Conservation (phyloP, 2,113 vertebrate species). For the Rhineura floridana region DNA sequence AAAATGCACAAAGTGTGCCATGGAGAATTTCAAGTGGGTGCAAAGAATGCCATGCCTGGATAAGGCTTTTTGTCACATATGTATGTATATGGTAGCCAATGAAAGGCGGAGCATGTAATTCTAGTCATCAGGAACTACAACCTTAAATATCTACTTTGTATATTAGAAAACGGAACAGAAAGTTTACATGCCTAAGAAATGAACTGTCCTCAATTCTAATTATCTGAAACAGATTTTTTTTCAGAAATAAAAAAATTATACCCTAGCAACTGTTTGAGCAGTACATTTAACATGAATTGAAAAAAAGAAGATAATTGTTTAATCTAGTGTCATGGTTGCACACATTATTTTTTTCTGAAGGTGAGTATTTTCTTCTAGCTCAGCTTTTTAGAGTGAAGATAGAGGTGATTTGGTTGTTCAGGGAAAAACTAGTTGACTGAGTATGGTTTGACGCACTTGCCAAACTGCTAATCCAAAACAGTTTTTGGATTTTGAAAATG, state of each 20-base stretch:
- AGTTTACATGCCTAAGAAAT: neutral
- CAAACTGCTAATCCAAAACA: conserved; percentile 16
- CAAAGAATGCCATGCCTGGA: no score
- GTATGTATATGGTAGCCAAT: neutral
- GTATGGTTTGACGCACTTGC: neutral
- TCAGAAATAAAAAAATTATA: no score
- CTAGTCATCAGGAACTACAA: neutral
- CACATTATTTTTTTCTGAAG: conserved; percentile 39
- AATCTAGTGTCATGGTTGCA: neutral
- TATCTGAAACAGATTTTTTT: neutral
- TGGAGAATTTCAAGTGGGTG: neutral
- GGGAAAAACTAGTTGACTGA: neutral
- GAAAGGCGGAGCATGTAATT: neutral
- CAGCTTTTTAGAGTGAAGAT: neutral
- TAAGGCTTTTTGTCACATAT: neutral
- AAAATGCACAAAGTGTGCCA: neutral
- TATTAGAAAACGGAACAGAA: neutral
- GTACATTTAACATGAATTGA: neutral
- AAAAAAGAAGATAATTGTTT: neutral
- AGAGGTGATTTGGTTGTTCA: neutral
- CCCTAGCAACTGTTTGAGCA: neutral
- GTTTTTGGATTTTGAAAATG: no score
- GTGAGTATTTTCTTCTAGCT: conserved; percentile 4
- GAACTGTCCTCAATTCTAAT: neutral
- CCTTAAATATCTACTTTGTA: neutral